phyloP scores from a whole-genome alignment of 1,140 invertebrate genomes.

The Drosophila subpulchrella region DNA sequence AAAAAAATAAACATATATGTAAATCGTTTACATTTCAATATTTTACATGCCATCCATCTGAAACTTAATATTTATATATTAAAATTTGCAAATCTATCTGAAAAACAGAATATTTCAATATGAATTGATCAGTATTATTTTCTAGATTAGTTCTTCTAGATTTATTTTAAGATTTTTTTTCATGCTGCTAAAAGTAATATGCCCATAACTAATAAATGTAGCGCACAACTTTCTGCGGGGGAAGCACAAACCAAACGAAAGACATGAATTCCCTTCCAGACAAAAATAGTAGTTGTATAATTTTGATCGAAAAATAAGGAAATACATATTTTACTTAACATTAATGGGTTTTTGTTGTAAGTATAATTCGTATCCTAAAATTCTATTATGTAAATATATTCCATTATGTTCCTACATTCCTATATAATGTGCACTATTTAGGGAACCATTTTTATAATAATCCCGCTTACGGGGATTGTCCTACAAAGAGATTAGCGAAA shows the following conservation, averaged over 20 bases:
- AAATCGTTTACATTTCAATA: too few relatives aligned
- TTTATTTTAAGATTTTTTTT: too few relatives aligned
- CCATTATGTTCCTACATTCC: too few relatives aligned
- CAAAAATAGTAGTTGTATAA: not conserved
- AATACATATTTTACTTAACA: not conserved
- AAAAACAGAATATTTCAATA: too few relatives aligned
- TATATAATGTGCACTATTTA: not conserved
- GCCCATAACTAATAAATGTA: not conserved
- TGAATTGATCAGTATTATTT: not conserved
- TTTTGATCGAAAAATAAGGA: not conserved
- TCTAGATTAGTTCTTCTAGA: not conserved
- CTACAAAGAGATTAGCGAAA: not conserved
- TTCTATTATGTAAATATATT: too few relatives aligned
- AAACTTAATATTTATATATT: too few relatives aligned
- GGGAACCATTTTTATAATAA: too few relatives aligned
- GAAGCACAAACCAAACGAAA: slow-evolving; percentile 4
- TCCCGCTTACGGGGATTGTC: too few relatives aligned
- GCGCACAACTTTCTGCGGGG: slow-evolving; percentile 2
- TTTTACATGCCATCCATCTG: too few relatives aligned
- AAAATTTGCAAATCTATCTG: too few relatives aligned
- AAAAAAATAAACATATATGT: not conserved
- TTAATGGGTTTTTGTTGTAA: not conserved
- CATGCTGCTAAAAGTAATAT: not conserved
- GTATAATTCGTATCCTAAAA: too few relatives aligned
- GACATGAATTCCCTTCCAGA: slow-evolving; percentile 6